phyloP scores from a whole-genome alignment of 2,113 vertebrate species.

The Octodon degus region DNA sequence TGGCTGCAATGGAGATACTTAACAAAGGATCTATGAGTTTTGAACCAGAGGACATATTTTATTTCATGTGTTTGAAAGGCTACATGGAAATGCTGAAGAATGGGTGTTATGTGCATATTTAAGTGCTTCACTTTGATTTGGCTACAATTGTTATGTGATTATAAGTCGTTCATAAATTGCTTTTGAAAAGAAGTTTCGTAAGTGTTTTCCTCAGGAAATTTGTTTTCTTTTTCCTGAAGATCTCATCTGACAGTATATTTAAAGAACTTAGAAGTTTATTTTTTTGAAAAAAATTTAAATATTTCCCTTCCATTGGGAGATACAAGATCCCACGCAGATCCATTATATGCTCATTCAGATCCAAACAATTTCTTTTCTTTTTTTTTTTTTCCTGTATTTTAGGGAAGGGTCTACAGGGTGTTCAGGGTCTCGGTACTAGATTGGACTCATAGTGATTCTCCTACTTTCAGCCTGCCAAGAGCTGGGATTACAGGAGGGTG shows the following conservation, averaged over 20 bases:
- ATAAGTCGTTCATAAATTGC: neutral
- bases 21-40: constrained; percentile 41
- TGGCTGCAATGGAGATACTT: constrained; percentile 43
- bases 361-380: too few relatives aligned
- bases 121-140: neutral
- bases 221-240: constrained; percentile 23
- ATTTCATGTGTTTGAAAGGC: neutral
- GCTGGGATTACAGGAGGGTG: too few relatives aligned
- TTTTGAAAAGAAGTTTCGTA: neutral
- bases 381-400: too few relatives aligned
- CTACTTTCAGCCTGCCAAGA: too few relatives aligned
- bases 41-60: neutral
- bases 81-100: neutral
- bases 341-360: neutral
- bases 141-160: neutral
- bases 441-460: too few relatives aligned
- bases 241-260: neutral
- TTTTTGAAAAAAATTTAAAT: constrained; percentile 37
- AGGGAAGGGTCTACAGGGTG: too few relatives aligned
- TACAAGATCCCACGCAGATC: neutral
- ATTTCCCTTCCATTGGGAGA: constrained; percentile 3
- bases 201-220: constrained; percentile 25
- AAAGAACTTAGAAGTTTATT: constrained; percentile 9
- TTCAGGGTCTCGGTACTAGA: too few relatives aligned
- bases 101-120: neutral